Evolutionary conservation across 2,113 vertebrate species (phyloP).

Genomic region (Leucoraja erinaceus): DNA sequence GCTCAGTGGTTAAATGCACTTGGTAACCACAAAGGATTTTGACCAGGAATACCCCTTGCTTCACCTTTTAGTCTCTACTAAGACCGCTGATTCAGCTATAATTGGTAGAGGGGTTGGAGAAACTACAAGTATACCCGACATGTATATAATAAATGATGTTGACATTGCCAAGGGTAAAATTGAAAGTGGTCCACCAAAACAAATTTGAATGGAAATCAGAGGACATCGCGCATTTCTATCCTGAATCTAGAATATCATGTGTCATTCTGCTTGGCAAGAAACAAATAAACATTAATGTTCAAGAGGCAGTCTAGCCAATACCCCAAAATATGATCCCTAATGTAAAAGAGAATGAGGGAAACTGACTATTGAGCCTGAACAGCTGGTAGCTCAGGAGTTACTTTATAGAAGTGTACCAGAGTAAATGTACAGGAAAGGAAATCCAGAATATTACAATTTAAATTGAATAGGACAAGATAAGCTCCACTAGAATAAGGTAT

Average conservation of each 20-base stretch:
- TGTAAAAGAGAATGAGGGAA: neutral
- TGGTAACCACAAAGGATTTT: neutral
- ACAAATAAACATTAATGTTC: neutral
- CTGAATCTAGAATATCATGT: too few relatives aligned
- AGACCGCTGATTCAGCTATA: neutral
- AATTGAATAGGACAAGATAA: conserved; percentile 28
- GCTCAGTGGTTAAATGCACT: neutral
- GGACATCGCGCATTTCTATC: too few relatives aligned
- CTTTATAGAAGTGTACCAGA: neutral
- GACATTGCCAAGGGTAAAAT: neutral
- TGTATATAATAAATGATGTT: neutral
- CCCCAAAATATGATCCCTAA: neutral
- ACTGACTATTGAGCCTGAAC: neutral
- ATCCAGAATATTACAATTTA: neutral
- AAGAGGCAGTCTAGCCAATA: neutral
- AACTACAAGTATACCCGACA: neutral
- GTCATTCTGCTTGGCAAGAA: neutral
- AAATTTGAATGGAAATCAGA: neutral
- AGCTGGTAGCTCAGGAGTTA: neutral
- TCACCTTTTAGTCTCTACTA: neutral
- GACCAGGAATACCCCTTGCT: neutral
- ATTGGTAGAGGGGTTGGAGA: neutral
- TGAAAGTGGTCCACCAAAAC: neutral
- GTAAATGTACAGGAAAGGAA: neutral
- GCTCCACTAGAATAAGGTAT: neutral